Base-by-base conservation (phyloP, 2,888 invertebrate species). In the Drosophila niveifrons region DNA sequence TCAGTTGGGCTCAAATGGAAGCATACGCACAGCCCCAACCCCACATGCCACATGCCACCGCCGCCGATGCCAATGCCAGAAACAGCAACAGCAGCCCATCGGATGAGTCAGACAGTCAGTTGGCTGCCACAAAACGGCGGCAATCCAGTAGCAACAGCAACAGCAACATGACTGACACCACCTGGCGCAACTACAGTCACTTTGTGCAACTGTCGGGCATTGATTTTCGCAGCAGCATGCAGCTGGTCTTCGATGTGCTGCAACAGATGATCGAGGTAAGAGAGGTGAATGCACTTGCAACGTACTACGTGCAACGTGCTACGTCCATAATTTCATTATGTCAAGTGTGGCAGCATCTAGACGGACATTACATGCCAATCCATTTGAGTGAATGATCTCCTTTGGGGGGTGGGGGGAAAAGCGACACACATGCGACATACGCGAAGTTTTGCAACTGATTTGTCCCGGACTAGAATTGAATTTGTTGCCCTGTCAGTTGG, bases 141-240 rank as follows among this genome's bases (percentile, higher is more conserved):
- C 51, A 44, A 39, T 55, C 59, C 31, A 36, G 11, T 2, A 17
- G 7, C 50, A 18, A 18, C 18, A 52, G 13, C 46, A 57, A 36
- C 13, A 23, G 31, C 23, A 59, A 36, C 61, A 63, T 76, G 76
- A 72, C 66, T 75, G 90, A 92, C 86, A 84, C 89, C 34, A 70
- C 81, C 46, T 89, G 89, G 66, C 90, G 82, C 67, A 92, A 92
- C 87, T 91, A 90, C 78, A 88, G 88, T 51, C 90, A 92, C 78
- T 91, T 92, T 65, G 89, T 90, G 43, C 92, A 94, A 51, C 93
- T 93, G 53, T 94, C 94, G 72, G 96, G 95, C 10, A 94, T 99
- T 39, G 98, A 99, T 92, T 94, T 98, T 31, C 96, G 97, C 91
- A 99, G 98, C 66, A 99, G 98, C 92, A 93, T 98, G 57, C 97